These are phyloP conservation scores for Smittia aterrima DNA, from an alignment of 2,888 invertebrate genomes.

Conservation along the genomic window DNA sequence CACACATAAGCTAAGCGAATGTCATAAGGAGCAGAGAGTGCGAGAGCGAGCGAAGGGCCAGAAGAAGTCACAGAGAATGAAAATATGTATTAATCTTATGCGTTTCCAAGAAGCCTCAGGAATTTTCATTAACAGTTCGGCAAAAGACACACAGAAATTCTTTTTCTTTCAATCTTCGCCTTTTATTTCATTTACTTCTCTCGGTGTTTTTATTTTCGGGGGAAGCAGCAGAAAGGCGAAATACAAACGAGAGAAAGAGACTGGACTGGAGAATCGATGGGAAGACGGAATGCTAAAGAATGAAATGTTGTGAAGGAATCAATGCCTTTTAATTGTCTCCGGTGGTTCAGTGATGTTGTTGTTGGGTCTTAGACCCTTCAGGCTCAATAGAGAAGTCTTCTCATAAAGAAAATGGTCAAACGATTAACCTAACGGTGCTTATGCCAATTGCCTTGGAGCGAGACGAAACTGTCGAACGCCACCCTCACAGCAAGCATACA, in stretches of 20 bases:
- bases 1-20: constrained; percentile 22
- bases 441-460: not conserved
- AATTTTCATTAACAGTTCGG: constrained; percentile 39
- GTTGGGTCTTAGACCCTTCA: no score
- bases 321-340: not conserved
- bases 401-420: not conserved
- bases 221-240: constrained; percentile 3
- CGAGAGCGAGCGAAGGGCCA: not conserved
- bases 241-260: not conserved
- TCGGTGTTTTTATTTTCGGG: not conserved
- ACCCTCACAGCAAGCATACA: constrained; percentile 9
- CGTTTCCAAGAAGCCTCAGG: constrained; percentile 39
- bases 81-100: constrained; percentile 39
- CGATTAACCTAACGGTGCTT: not conserved
- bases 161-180: constrained; percentile 4
- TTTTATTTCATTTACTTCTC: not conserved
- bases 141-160: not conserved
- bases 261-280: not conserved
- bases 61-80: constrained; percentile 6
- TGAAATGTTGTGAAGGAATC: not conserved
- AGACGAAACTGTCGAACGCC: constrained; percentile 2
- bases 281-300: constrained; percentile 1
- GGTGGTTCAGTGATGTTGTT: not conserved
- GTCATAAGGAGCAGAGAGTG: constrained; percentile 8
- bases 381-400: not conserved